Base-by-base conservation (phyloP, 2,797 vertebrate species). In the Anableps anableps region DNA sequence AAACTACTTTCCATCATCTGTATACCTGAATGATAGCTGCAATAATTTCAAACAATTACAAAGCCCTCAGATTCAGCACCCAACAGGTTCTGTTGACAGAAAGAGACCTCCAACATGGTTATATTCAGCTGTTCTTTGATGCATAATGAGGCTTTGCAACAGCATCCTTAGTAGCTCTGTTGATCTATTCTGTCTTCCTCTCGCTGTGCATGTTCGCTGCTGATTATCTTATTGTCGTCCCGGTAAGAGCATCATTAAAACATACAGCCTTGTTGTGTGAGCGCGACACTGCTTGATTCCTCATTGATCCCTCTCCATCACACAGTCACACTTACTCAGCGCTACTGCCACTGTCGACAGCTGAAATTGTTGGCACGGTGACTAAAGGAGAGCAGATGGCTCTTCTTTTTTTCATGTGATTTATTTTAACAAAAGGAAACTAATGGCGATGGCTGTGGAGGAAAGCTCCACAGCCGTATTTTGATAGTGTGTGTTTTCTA, bases 261-360 rank as follows among this genome's bases (percentile, higher is more conserved):
- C 74, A 74, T 75, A 70, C 75, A 80, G 80, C 85, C 82, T 43
- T 23, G 77, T 80, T 80, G 89, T 26, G 72, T 4, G 1, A 82
- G 76, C 55, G 10, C 29, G 50, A 74, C 60, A 6, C 79, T 31
- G 81, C 83, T 88, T 60, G 5, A 83, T 88, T 83, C 80, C 68
- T 72, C 78, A 89, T 87, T 85, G 88, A 90, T 88, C 85, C 78
- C 66, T 85, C 82, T 77, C 81, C 81, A 73, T 82, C 80, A 83
- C 71, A 31, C 60, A 71, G 68, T 85, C 76, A 74, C 79, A 75
- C 83, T 81, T 76, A 47, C 75, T 78, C 83, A 74, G 83, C 82
- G 7, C 72, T 38, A 79, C 86, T 79, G 77, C 84, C 82, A 76
- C 80, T 41, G 76, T 60, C 23, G 75, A 82, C 53, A 48, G 72